Conservation (phyloP, 2,797 vertebrate genomes). For the Melanitta fusca region DNA sequence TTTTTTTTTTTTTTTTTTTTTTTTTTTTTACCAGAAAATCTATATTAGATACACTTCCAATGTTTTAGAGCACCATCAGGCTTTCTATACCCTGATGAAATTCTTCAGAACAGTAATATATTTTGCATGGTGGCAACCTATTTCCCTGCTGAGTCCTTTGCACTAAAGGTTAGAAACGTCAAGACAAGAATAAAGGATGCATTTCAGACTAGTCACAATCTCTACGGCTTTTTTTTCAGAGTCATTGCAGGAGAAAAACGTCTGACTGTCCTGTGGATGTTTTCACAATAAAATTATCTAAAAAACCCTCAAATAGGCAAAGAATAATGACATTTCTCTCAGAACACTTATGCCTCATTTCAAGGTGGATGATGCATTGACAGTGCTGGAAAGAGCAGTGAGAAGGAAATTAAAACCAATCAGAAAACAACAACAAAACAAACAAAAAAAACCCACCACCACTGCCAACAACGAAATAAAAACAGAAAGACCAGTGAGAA, state of each 20-base stretch:
- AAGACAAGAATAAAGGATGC: not conserved
- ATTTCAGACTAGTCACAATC: not conserved
- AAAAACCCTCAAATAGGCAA: not conserved
- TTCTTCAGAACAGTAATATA: not conserved
- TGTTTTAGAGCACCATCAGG: not conserved
- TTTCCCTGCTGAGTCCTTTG: not conserved
- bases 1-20: not conserved
- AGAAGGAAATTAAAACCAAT: not conserved
- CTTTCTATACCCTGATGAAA: not conserved
- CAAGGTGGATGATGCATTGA: not conserved
- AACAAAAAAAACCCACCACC: too few relatives aligned
- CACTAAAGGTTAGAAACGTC: not conserved
- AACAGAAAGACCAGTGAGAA: not conserved
- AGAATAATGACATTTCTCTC: not conserved
- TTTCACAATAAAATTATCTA: not conserved
- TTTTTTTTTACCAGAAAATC: not conserved
- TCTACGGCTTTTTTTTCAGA: not conserved
- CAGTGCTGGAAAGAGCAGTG: fast-evolving
- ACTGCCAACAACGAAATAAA: too few relatives aligned
- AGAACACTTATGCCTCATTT: not conserved
- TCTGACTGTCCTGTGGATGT: not conserved
- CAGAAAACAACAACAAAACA: too few relatives aligned
- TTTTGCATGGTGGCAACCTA: not conserved
- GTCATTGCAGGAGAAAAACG: not conserved
- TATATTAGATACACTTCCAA: not conserved